Evolutionary conservation across 1,140 invertebrate species (phyloP).

Genomic region (Bombus sylvicola): DNA sequence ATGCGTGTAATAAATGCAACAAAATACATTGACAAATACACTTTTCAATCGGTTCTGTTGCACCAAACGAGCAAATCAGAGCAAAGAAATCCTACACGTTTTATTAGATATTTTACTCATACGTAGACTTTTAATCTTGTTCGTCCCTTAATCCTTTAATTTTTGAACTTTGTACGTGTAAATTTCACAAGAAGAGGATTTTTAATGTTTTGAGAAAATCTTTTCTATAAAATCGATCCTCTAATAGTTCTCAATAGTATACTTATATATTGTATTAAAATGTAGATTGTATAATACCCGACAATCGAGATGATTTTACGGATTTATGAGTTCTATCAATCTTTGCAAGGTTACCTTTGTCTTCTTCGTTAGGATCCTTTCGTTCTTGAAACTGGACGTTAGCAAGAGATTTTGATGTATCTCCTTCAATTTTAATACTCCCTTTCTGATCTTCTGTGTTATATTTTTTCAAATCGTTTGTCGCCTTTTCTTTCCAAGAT

Average conservation of each 20-base stretch:
- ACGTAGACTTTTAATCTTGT: too few species aligned
- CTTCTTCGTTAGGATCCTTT: background rate
- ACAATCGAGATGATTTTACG: background rate
- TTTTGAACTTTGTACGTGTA: too few species aligned
- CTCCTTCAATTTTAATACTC: background rate
- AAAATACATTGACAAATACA: background rate
- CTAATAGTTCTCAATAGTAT: too few species aligned
- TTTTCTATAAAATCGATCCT: too few species aligned
- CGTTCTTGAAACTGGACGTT: background rate
- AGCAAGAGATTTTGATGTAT: background rate
- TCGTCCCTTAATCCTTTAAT: too few species aligned
- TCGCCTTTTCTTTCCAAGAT: background rate
- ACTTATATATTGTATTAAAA: too few species aligned
- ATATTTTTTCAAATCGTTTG: background rate
- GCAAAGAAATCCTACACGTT: too few species aligned
- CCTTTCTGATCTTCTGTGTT: background rate
- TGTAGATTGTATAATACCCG: background rate
- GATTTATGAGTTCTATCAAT: too few species aligned
- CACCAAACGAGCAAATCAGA: too few species aligned
- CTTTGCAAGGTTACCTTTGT: background rate
- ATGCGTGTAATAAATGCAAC: background rate
- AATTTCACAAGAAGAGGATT: too few species aligned
- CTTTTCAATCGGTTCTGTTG: background rate
- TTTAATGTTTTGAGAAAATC: too few species aligned
- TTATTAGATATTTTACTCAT: too few species aligned